Conservation (phyloP, 2,888 invertebrate genomes). For the Elysia crispata region DNA sequence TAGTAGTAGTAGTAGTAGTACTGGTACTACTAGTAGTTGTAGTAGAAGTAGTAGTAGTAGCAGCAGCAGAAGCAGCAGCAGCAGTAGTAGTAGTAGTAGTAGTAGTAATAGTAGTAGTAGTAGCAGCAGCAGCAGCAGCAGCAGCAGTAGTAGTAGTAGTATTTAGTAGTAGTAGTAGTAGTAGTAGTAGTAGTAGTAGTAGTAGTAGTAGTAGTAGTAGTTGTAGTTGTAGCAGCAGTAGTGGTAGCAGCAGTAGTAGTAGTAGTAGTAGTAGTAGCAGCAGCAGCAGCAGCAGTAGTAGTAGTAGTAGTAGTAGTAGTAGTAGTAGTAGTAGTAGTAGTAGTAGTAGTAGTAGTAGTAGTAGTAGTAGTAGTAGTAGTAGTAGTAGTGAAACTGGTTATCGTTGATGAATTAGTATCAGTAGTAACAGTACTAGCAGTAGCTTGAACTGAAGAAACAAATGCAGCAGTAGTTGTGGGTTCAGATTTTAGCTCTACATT, state of each 20-base stretch:
- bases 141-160: neutral
- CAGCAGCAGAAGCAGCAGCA: no score
- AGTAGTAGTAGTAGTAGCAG: neutral
- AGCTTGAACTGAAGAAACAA: no score
- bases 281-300: neutral
- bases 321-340: neutral
- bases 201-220: neutral
- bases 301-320: neutral
- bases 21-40: neutral
- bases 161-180: neutral
- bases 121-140: neutral
- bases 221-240: no score
- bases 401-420: no score
- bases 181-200: slow-evolving; percentile 7
- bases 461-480: no score
- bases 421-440: no score
- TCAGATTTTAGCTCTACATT: no score
- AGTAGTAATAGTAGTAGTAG: neutral
- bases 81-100: no score
- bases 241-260: neutral
- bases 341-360: neutral
- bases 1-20: neutral
- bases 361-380: neutral
- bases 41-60: neutral
- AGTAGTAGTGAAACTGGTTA: no score